Evolutionary conservation across 2,888 invertebrate species (phyloP).

Genomic region (Scaptomyza caliginosa): DNA sequence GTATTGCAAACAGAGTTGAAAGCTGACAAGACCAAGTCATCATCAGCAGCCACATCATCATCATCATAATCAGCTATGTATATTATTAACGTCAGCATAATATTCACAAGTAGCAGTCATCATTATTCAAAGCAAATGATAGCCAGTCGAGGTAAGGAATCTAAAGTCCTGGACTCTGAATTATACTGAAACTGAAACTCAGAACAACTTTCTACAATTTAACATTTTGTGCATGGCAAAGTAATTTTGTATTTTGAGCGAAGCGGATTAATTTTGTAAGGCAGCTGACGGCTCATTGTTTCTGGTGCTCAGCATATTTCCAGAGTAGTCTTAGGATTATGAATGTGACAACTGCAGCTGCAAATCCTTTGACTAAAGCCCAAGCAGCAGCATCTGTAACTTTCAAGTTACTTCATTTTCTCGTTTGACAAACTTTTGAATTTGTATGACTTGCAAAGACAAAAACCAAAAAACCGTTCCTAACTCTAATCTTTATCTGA

Average conservation of each 20-base stretch:
- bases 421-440: constrained; percentile 17
- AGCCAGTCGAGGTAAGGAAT: constrained; percentile 22
- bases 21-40: constrained; percentile 49
- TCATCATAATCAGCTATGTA: constrained; percentile 2
- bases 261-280: constrained; percentile 69
- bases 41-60: constrained; percentile 7
- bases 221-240: constrained; percentile 33
- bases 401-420: constrained; percentile 8
- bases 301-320: constrained; percentile 27
- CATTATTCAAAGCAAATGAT: constrained; percentile 33
- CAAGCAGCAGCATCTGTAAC: neutral
- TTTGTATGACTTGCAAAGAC: neutral
- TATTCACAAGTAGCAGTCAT: constrained; percentile 6
- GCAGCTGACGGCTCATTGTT: constrained; percentile 44
- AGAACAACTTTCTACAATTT: constrained; percentile 55
- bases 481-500: constrained; percentile 2
- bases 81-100: constrained; percentile 19
- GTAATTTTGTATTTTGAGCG: constrained; percentile 52
- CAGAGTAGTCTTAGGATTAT: constrained; percentile 59
- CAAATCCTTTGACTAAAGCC: constrained; percentile 21
- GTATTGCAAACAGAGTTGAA: constrained; percentile 62
- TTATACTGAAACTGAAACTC: constrained; percentile 30
- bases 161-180: constrained; percentile 6
- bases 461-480: constrained; percentile 4
- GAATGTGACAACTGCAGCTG: constrained; percentile 45